Base-by-base conservation (phyloP, 2,888 invertebrate species). In the Rotaria sp. region DNA sequence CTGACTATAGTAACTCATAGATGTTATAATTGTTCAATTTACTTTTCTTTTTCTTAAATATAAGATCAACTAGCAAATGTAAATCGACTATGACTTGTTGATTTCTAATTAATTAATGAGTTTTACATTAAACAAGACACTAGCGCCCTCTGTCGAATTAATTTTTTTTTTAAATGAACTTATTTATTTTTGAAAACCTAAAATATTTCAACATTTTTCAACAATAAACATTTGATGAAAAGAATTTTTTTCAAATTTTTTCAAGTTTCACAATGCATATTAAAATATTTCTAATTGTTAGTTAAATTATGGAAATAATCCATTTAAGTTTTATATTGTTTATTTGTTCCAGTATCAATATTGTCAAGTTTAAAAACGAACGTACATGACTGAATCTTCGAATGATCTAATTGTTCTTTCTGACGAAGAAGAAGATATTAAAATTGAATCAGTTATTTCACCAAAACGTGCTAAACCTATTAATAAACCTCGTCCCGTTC, bases 361-460 rank as follows among this genome's bases (percentile, higher is more conserved):
- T 67, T 67, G 67, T 67, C 67, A 67, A 67, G 35, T 21, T 18
- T 59, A 30, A 30, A 59, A 59, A 0, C 10, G 21, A 35, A 38
- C 4, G 5, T 38, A 80, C 10, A 80, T 80, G 80, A 41, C 41
- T n/a, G 80, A 45, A 45, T n/a, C 41, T 26, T 11, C 26, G 4
- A 45, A 80, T 80, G 80, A 80, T 41, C n/a, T 80, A 4, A 80
- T 80, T 80, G 21, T 80, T 45, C 80, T 80, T 41, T 80, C 80
- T 3, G 80, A 80, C n/a, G 80, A 45, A 5, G 67, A 67, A 18
- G 80, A 80, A n/a, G 80, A 52, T 24, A 24, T 80, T 26, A 8
- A 45, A 80, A 45, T 80, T n/a, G 80, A 80, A 15, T 26, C 45
- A 4, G 45, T 45, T 13, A 4, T 26, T 15, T 4, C 11, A 21